These are phyloP conservation scores for Rhabdornis inornatus DNA, from an alignment of 2,113 vertebrate genomes.

Conservation along the genomic window DNA sequence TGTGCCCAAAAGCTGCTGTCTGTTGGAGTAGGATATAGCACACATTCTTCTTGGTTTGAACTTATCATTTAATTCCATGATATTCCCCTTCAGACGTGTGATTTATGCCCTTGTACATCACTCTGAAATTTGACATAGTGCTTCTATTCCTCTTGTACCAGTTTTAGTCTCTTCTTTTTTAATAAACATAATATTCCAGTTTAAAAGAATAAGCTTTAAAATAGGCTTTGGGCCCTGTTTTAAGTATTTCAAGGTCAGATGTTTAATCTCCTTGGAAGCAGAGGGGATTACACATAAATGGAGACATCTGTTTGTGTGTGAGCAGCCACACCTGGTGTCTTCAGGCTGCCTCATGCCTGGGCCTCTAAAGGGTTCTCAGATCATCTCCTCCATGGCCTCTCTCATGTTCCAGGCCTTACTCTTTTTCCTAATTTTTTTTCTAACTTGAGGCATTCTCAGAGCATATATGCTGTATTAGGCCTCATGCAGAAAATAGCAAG, in stretches of 20 bases:
- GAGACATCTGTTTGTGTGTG: slow-evolving; percentile 28
- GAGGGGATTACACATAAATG: background rate
- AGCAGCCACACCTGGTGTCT: slow-evolving; percentile 21
- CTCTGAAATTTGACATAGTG: background rate
- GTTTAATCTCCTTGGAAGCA: slow-evolving; percentile 1
- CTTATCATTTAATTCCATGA: background rate
- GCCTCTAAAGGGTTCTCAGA: background rate
- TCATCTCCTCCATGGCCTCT: background rate
- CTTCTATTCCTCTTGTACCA: background rate
- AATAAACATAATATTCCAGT: background rate
- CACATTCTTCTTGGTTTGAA: background rate
- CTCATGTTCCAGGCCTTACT: background rate
- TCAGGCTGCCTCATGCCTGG: background rate
- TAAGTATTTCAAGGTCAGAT: slow-evolving; percentile 15
- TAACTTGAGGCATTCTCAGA: background rate
- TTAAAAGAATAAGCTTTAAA: background rate
- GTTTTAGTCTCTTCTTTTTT: background rate
- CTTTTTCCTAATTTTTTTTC: background rate
- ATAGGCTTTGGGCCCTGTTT: background rate
- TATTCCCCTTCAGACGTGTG: background rate
- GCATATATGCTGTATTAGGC: background rate
- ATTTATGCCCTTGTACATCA: background rate
- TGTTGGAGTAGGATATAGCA: background rate
- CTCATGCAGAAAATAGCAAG: background rate
- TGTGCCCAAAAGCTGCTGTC: background rate